Evolutionary conservation across 2,797 vertebrate genomes (phyloP), one percentile per base, ranked within the genome.

Genomic region (Hyperoplus immaculatus): DNA sequence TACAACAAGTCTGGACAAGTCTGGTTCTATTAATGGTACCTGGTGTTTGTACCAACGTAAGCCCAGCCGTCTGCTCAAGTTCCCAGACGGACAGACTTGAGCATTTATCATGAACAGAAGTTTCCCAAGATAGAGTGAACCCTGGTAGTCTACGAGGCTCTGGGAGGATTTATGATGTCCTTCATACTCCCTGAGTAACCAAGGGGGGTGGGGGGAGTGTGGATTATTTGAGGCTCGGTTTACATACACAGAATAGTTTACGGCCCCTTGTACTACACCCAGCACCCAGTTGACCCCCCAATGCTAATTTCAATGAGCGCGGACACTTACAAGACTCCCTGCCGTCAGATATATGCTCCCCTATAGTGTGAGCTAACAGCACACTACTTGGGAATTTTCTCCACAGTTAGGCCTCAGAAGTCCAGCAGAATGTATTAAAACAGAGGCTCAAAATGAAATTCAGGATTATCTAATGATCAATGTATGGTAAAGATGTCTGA

Each of bases 151-250:
- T 56, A 43, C 69, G 55, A 43, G 69, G 71, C 76, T 63, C 0
- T 16, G 56, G 77, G 57, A 68, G 81, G 89, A 93, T 92, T 94
- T 90, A 92, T 80, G 86, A 74, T 55, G 77, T 84, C 80, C 65
- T 80, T 88, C 77, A 87, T 82, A n/a, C 63, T 82, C 75, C 69
- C 58, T 9, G 71, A 84, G 81, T 74, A 84, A 87, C 81, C 67
- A 10, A 6, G 58, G 75, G 75, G 75, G 29, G 8, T 53, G 75
- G 75, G 75, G 62, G 41, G 75, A 63, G 15, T 2, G 6, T 39
- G 87, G 89, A 92, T 89, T 90, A 93, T 86, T 89, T 72, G 60
- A 85, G 82, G 85, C 77, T 94, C 89, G 8, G 85, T 78, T 92
- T 90, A 92, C 89, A 92, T 54, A 38, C 65, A 87, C 81, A 88